Percentiles rank a stretch among this genome's conserved stretches.
These are phyloP conservation scores for Pelodytes ibericus DNA, from an alignment of 2,797 vertebrate species.

Conservation along the genomic window DNA sequence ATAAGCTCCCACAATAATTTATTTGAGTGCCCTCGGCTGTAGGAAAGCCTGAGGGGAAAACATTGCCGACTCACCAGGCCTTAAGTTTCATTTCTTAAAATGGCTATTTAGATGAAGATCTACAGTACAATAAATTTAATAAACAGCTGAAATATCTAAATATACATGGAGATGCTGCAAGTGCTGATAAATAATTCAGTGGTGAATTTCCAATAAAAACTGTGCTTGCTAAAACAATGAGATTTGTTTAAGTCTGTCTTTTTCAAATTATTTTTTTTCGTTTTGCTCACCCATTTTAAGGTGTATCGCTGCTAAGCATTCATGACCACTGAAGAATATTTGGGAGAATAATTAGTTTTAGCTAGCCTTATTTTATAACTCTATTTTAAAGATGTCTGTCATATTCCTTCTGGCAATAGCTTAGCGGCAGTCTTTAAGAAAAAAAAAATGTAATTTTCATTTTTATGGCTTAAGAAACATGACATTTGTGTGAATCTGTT, in stretches of 20 bases:
- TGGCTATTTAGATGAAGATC: slow-evolving; percentile 35
- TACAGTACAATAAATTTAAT: slow-evolving; percentile 20
- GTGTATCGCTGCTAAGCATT: too few relatives aligned
- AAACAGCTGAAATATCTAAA: slow-evolving; percentile 26
- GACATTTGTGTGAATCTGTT: slow-evolving; percentile 2
- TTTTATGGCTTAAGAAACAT: slow-evolving; percentile 9
- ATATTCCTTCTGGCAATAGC: too few relatives aligned
- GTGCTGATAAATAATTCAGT: slow-evolving; percentile 26
- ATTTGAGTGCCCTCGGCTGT: slow-evolving; percentile 15
- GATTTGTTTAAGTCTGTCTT: too few relatives aligned
- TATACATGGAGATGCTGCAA: slow-evolving; percentile 7
- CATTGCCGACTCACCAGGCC: slow-evolving; percentile 8
- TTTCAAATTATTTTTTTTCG: too few relatives aligned
- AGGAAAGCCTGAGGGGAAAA: slow-evolving; percentile 20
- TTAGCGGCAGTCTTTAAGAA: too few relatives aligned
- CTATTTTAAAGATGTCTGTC: too few relatives aligned
- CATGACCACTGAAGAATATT: too few relatives aligned
- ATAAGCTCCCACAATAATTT: slow-evolving; percentile 17
- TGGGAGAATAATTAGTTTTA: too few relatives aligned
- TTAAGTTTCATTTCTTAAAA: slow-evolving; percentile 29
- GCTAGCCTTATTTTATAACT: too few relatives aligned
- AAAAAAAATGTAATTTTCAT: too few relatives aligned
- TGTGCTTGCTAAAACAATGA: background rate
- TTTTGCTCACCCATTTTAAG: too few relatives aligned
- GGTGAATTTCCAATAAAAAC: slow-evolving; percentile 13